A percentile compares a stretch with the other conserved stretches of the same genome.
These are phyloP conservation scores for Cyclophora punctaria DNA, from an alignment of 2,888 invertebrate species.

Conservation along the genomic window DNA sequence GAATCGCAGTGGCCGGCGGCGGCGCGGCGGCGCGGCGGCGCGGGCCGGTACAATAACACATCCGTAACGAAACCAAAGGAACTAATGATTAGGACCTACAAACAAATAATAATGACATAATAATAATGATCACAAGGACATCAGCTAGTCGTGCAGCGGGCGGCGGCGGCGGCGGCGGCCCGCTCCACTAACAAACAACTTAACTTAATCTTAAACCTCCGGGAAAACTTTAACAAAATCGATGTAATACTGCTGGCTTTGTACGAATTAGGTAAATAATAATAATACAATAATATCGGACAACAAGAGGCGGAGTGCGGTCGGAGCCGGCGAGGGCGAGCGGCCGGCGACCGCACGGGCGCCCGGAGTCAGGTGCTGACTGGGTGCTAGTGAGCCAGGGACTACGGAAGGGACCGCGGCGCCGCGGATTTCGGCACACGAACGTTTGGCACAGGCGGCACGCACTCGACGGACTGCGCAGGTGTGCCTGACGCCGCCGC, in stretches of 20 bases:
- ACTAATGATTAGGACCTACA: constrained; percentile 63
- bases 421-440: neutral
- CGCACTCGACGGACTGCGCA: neutral
- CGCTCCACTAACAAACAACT: constrained; percentile 62
- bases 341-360: no score
- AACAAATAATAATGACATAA: constrained; percentile 41
- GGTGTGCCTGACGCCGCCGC: neutral
- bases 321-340: neutral
- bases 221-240: constrained; percentile 75
- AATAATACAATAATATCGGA: neutral
- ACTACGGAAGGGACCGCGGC: neutral
- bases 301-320: neutral
- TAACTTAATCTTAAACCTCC: constrained; percentile 70
- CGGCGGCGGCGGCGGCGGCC: constrained; percentile 12
- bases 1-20: constrained; percentile 25
- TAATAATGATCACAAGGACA: constrained; percentile 46
- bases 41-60: neutral
- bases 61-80: constrained; percentile 69
- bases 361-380: no score
- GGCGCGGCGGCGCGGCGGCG: neutral
- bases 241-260: constrained; percentile 74
- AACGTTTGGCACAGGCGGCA: neutral
- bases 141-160: neutral
- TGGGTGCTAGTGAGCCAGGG: no score
- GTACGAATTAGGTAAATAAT: constrained; percentile 69